Evolutionary conservation across 2,888 invertebrate species (phyloP).

Genomic region (Sinelater perroti): DNA sequence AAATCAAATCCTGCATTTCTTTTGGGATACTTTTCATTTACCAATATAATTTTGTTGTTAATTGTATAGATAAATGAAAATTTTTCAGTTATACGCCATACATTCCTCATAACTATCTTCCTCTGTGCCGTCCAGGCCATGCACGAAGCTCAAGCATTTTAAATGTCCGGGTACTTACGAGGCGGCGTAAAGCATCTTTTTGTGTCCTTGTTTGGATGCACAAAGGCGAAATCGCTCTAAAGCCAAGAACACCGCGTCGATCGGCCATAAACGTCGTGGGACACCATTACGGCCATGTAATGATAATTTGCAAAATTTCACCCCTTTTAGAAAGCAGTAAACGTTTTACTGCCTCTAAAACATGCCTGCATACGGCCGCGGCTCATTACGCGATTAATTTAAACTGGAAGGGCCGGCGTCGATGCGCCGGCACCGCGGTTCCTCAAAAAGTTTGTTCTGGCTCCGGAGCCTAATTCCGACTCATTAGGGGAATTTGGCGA

Average conservation of each 20-base stretch:
- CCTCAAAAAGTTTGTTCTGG: too few relatives aligned
- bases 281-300: conserved; percentile 40
- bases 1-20: too few relatives aligned
- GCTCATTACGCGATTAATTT: conserved; percentile 22
- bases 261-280: conserved; percentile 36
- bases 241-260: conserved; percentile 15
- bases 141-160: too few relatives aligned
- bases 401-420: too few relatives aligned
- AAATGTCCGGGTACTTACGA: too few relatives aligned
- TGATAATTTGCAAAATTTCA: conserved; percentile 47
- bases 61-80: too few relatives aligned
- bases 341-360: conserved; percentile 37
- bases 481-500: neutral
- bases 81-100: too few relatives aligned
- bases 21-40: too few relatives aligned
- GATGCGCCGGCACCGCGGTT: too few relatives aligned
- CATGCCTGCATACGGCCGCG: conserved; percentile 35
- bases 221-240: conserved; percentile 19
- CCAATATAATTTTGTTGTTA: too few relatives aligned
- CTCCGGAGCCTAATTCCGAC: neutral
- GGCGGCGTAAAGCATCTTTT: conserved; percentile 22
- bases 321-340: conserved; percentile 42
- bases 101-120: too few relatives aligned
- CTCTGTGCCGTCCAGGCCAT: too few relatives aligned
- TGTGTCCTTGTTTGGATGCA: conserved; percentile 11